Evolutionary conservation across 2,888 invertebrate species (phyloP).

Genomic region (Diaperis boleti): DNA sequence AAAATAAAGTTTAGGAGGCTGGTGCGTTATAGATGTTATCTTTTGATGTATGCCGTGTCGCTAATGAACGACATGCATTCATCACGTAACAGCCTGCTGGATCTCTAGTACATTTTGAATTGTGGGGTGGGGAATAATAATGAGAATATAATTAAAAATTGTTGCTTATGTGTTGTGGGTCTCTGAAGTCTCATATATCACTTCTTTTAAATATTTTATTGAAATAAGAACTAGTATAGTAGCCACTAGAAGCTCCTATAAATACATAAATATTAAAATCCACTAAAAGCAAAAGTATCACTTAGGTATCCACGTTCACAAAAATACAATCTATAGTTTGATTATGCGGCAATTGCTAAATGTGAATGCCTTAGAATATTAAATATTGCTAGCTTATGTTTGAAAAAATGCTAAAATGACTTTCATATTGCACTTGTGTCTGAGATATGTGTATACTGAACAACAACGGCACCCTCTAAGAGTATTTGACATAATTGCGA

Average conservation of each 20-base stretch:
- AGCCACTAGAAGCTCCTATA: conserved; percentile 59
- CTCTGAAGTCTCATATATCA: too few species aligned
- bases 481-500: conserved; percentile 33
- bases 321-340: conserved; percentile 59
- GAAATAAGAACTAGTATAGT: conserved; percentile 60
- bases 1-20: too few species aligned
- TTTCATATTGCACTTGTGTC: conserved; percentile 56
- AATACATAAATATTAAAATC: conserved; percentile 61
- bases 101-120: too few species aligned
- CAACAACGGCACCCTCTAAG: conserved; percentile 49
- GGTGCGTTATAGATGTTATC: too few species aligned
- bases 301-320: conserved; percentile 62
- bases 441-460: conserved; percentile 56
- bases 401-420: conserved; percentile 49
- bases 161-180: too few species aligned
- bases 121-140: too few species aligned
- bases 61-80: too few species aligned
- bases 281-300: conserved; percentile 63
- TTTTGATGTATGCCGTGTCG: too few species aligned
- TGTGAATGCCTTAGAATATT: conserved; percentile 52
- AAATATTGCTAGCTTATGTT: conserved; percentile 51
- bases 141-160: too few species aligned
- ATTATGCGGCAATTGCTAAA: conserved; percentile 49
- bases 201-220: conserved; percentile 52
- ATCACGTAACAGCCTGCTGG: too few species aligned